Conservation (phyloP, 2,888 invertebrate genomes). For the Drosophila pseudotakahashii region DNA sequence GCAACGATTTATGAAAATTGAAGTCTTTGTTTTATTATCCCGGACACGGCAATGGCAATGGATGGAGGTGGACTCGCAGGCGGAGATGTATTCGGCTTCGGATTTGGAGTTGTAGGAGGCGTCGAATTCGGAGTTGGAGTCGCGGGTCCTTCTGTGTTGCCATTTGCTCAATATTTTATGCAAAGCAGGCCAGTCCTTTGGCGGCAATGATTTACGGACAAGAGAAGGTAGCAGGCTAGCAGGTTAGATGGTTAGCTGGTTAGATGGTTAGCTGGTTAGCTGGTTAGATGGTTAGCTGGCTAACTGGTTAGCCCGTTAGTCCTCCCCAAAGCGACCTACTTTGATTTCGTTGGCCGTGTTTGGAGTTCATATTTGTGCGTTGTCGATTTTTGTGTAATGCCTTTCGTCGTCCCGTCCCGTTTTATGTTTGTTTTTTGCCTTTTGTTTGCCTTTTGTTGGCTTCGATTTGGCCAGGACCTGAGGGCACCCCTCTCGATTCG, state of each 20-base stretch:
- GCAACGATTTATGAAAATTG: constrained; percentile 79
- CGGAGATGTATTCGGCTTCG: constrained; percentile 2
- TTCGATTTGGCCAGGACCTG: constrained; percentile 21
- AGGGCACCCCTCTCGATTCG: not conserved
- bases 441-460: constrained; percentile 28
- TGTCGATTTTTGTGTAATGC: constrained; percentile 38
- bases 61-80: not conserved
- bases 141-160: constrained; percentile 25
- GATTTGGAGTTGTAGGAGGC: not conserved
- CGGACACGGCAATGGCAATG: constrained; percentile 27
- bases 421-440: constrained; percentile 2
- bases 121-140: not conserved
- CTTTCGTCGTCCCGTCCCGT: constrained; percentile 1
- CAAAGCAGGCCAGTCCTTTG: constrained; percentile 53
- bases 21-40: constrained; percentile 74
- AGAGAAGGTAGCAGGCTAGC: constrained; percentile 38
- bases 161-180: constrained; percentile 70
- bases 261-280: too few relatives aligned
- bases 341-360: constrained; percentile 58
- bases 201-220: constrained; percentile 47
- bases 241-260: not conserved
- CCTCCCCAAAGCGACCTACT: constrained; percentile 53
- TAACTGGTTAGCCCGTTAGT: too few relatives aligned
- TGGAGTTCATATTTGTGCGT: constrained; percentile 55
- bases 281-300: not conserved